Base-by-base conservation (phyloP, 2,797 vertebrate genomes). In the Xenops minutus region DNA sequence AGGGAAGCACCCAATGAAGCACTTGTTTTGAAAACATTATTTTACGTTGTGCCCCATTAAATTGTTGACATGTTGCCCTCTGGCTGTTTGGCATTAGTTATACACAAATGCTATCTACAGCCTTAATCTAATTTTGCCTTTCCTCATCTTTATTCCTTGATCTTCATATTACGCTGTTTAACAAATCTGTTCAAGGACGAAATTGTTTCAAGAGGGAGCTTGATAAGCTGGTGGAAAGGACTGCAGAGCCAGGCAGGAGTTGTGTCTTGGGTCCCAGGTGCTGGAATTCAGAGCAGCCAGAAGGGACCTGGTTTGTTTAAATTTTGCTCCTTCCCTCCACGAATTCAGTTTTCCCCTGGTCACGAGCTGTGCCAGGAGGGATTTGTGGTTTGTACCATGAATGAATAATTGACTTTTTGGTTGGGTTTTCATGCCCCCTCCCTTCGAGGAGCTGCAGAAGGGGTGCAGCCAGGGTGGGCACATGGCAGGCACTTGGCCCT, bases 1-100 rank as follows among this genome's bases (percentile, higher is more conserved):
- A 78, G 86, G 84, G 94, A 96, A 91, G 74, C 91, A 71, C 74
- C 90, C 92, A 93, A 82, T 95, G 94, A 95, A 94, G 87, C 14
- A 7, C 89, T 91, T 93, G 91, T 95, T 97, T 95, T 96, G 87
- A 89, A 96, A 96, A 96, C 89, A 91, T 95, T 66, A 77, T 90
- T 96, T 96, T 81, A 91, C 0, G n/a, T 93, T 48, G 39, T 92
- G 91, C 87, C 76, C 85, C 92, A 89, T 96, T 95, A 96, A 91
- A 91, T 91, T 94, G 92, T 94, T 97, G 95, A 93, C 92, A 91
- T 72, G 93, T 91, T 94, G 93, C 91, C 95, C 93, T 88, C 85
- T 52, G 89, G 90, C 81, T 95, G 32, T 92, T 93, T 96, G 96
- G 93, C 95, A 89, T 94, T 89, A 82, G 75, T 80, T 92, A 75